Base-by-base conservation (phyloP, 2,113 vertebrate genomes). In the Coracopsis vasa region DNA sequence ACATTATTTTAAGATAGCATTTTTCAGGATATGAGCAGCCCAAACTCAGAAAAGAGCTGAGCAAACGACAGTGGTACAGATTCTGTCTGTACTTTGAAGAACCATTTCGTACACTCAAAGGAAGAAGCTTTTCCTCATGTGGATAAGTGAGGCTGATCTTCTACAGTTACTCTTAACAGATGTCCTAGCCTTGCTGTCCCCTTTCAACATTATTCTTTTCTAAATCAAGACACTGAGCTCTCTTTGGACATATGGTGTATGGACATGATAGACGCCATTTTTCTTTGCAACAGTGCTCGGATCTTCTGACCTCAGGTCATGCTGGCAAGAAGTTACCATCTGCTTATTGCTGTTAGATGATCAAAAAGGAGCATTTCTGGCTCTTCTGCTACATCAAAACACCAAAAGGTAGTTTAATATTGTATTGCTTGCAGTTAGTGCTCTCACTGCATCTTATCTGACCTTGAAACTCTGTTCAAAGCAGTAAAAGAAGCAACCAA, bases 131-230 rank as follows among this genome's bases (percentile, higher is more conserved):
- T 90, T 66, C 72, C 90, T 88, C 84, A 11, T 61, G 92, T 72
- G 80, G 51, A 9, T 56, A 88, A 92, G 74, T 1, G 2, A 95
- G 56, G n/a, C 41, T 93, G 89, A 93, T 94, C 79, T 88, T 85
- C 29, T 54, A 72, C 88, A 94, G 88, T 41, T 83, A n/a, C 84
- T 90, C 42, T 75, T 10, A 96, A 84, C 94, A 92, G 92, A 88
- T 92, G 84, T 54, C 70, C 66, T 28, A 42, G 78, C 50, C 80
- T 65, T 83, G 62, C 94, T 66, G 80, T 73, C 82, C 81, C 62
- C 61, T 96, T 96, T 97, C 84, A 96, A 93, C 93, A 92, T 95
- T 25, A 88, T 86, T 86, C 94, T 69, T 82, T 94, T 83, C 94
- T 86, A 71, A 81, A 83, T 77, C 80, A 79, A 93, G 88, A 51